Percentiles rank a stretch among this genome's conserved stretches.
Evolutionary conservation across 1,140 invertebrate species (phyloP).

Genomic region (Caenorhabditis inopinata): DNA sequence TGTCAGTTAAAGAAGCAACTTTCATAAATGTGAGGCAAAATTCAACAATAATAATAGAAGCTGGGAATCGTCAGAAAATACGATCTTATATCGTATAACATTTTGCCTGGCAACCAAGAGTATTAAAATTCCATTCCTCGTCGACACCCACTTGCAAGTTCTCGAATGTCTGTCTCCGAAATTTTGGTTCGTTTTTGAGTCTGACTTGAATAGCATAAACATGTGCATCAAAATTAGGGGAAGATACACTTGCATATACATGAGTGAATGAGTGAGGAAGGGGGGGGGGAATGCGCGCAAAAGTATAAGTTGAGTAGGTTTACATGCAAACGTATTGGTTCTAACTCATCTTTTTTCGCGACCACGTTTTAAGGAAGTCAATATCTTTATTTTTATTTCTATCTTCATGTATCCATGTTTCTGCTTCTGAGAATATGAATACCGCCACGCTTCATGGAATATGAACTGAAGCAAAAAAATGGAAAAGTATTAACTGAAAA

Average conservation of each 20-base stretch:
- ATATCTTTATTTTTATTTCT: background rate
- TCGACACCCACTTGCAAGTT: background rate
- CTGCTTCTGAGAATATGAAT: background rate
- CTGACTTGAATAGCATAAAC: background rate
- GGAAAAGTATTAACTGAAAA: background rate
- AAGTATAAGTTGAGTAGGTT: conserved; percentile 30
- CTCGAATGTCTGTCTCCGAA: background rate
- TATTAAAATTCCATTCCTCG: background rate
- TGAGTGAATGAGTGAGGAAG: conserved; percentile 27
- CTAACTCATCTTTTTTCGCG: background rate
- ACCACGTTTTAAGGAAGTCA: background rate
- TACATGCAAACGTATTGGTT: conserved; percentile 24
- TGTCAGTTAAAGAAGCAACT: no score
- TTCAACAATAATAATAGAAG: no score
- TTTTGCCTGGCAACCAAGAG: background rate
- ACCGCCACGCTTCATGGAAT: background rate
- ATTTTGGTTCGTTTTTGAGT: background rate
- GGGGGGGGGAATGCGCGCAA: conserved; percentile 13
- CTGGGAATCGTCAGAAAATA: conserved; percentile 7
- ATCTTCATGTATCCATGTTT: background rate
- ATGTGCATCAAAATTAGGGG: conserved; percentile 2
- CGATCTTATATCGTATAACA: conserved; percentile 15
- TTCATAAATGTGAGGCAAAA: no score
- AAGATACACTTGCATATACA: conserved; percentile 32
- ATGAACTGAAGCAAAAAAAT: background rate